Evolutionary conservation across 2,888 invertebrate species (phyloP).

Genomic region (Neoaliturus tenellus): DNA sequence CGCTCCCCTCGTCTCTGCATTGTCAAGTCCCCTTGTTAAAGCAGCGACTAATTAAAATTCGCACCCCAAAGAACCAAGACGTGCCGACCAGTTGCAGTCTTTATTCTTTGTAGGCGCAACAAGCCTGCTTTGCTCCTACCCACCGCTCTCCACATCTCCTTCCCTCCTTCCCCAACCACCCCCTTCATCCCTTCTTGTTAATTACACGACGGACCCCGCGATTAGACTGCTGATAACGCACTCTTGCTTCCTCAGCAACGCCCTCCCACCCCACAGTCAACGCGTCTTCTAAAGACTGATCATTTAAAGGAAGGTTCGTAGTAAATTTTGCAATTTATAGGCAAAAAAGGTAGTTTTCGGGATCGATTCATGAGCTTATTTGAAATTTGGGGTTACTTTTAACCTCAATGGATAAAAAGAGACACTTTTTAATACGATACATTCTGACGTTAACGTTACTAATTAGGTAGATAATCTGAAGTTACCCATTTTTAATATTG

Average conservation of each 20-base stretch:
- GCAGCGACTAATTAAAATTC: neutral
- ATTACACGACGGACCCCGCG: neutral
- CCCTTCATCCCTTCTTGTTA: neutral
- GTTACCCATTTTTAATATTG: no score
- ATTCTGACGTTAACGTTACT: no score
- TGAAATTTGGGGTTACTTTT: no score
- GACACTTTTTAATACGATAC: no score
- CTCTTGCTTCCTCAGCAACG: neutral
- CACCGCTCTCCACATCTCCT: neutral
- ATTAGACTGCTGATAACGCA: neutral
- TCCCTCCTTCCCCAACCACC: neutral
- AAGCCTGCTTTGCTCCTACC: neutral
- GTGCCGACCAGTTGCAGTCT: neutral
- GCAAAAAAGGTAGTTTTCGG: no score
- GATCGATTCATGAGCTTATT: no score
- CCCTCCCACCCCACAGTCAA: no score
- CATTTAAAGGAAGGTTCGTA: no score
- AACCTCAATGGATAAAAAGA: no score
- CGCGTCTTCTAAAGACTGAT: no score
- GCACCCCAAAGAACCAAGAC: neutral
- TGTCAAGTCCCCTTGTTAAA: neutral
- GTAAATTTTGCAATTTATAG: no score
- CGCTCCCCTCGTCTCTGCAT: neutral
- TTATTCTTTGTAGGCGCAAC: slow-evolving; percentile 13
- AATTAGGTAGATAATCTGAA: no score